phyloP scores from a whole-genome alignment of 2,888 invertebrate species.

The Laothoe populi region DNA sequence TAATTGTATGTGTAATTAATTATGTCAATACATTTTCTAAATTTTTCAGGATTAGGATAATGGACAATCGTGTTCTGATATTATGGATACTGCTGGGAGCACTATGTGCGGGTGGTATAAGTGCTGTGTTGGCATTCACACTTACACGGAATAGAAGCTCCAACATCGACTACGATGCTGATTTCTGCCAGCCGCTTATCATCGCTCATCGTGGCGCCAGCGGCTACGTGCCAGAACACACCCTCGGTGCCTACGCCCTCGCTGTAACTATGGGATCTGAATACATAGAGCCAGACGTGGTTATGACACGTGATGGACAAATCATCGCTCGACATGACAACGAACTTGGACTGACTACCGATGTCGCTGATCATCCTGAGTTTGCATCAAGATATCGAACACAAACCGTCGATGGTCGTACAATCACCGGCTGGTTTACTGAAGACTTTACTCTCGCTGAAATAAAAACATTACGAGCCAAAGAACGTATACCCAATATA shows the following conservation, averaged over 20 bases:
- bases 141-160: constrained; percentile 37
- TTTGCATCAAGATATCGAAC: constrained; percentile 66
- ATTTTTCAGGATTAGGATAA: constrained; percentile 14
- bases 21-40: neutral
- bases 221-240: constrained; percentile 77
- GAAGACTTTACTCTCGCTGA: constrained; percentile 77
- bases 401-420: constrained; percentile 61
- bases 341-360: constrained; percentile 67
- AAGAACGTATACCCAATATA: constrained; percentile 67
- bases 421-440: constrained; percentile 69
- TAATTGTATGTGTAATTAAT: neutral
- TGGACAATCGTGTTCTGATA: constrained; percentile 32
- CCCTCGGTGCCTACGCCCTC: constrained; percentile 72
- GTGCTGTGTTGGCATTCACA: constrained; percentile 40
- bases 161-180: constrained; percentile 47
- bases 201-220: constrained; percentile 77
- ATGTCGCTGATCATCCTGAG: constrained; percentile 63
- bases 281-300: constrained; percentile 75
- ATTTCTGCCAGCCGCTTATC: constrained; percentile 63
- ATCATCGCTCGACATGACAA: constrained; percentile 76
- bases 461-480: constrained; percentile 67
- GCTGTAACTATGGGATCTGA: constrained; percentile 76
- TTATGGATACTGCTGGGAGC: constrained; percentile 43
- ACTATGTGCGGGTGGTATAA: constrained; percentile 36
- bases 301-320: constrained; percentile 72